Base-by-base conservation (phyloP, 2,888 invertebrate species). In the Camponotus fellah region DNA sequence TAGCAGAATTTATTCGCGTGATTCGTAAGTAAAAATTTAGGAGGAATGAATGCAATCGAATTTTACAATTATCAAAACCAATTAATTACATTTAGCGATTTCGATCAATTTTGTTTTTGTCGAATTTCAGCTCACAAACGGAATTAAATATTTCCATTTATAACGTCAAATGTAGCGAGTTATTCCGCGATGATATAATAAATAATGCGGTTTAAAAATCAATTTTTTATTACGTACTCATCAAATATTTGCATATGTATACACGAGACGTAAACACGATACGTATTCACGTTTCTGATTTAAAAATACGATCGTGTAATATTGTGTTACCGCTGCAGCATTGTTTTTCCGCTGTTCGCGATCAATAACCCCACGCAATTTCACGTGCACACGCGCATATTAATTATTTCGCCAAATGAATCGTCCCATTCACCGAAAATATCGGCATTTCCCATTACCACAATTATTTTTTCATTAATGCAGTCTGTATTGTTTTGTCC, bases 371-470 rank as follows among this genome's bases (percentile, higher is more conserved):
- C 60, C 46, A 40, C 60, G 60, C 71, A 71, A 80, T 80, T 80
- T 71, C 46, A 71, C 79, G 46, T 26, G 56, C 34, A 69, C 69
- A 69, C 60, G 69, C 43, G 71, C 79, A 60, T 80, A 80, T 80
- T 80, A 80, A 80, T 80, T 80, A 80, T 80, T 80, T 80, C 46
- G 37, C 71, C 71, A 17, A 60, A 71, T 80, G 46, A 80, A 71
- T 71, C 71, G 60, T 79, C 69, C 69, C 37, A 80, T 80, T 80
- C 71, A 80, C 71, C 79, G 79, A 71, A 80, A 80, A 80, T 60
- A 43, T 62, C 79, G 37, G 60, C 26, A 60, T 80, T 80, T 80
- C 37, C 71, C 60, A 80, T 80, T 71, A 80, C 10, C 60, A 26
- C 37, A 71, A 80, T 80, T 80, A 80, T 69, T 79, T 79, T 79